Percentiles rank a stretch among this genome's conserved stretches.
Conservation (phyloP, 1,140 invertebrate species). For the Brachionus paranguensis region DNA sequence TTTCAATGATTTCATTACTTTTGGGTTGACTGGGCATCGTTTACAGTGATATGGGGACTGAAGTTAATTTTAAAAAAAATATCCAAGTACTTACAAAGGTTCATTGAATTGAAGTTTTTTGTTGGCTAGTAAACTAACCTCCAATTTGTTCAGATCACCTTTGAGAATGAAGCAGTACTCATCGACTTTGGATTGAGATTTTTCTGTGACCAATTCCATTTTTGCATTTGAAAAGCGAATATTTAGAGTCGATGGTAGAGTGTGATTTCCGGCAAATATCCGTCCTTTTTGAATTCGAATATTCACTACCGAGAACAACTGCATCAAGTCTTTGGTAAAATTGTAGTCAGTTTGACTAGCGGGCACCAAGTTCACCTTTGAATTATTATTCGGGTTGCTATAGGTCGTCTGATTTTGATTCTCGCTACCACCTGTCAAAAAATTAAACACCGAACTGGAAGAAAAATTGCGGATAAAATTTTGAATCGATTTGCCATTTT, state of each 20-base stretch:
- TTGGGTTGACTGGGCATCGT: no score
- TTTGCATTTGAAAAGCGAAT: constrained; percentile 20
- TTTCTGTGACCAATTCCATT: constrained; percentile 40
- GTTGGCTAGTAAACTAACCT: not conserved
- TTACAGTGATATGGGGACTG: no score
- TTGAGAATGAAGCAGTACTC: constrained; percentile 21
- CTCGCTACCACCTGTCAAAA: not conserved
- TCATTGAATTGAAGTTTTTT: not conserved
- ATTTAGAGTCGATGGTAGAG: constrained; percentile 15
- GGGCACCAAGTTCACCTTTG: constrained; percentile 43
- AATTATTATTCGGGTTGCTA: constrained; percentile 43
- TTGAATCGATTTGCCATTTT: constrained; percentile 39
- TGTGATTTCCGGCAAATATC: constrained; percentile 28
- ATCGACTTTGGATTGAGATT: constrained; percentile 38
- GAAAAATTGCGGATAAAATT: constrained; percentile 43
- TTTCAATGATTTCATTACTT: no score
- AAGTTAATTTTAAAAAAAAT: not conserved
- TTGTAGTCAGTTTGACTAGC: constrained; percentile 48
- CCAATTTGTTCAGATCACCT: constrained; percentile 28
- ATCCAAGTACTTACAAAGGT: not conserved
- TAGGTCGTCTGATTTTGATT: not conserved
- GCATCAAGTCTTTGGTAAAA: constrained; percentile 40
- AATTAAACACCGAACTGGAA: not conserved
- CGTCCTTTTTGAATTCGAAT: constrained; percentile 23
- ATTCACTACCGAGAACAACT: constrained; percentile 26